Evolutionary conservation across 2,113 vertebrate species (phyloP), one percentile per base, ranked within the genome.

Genomic region (Lepus europaeus): DNA sequence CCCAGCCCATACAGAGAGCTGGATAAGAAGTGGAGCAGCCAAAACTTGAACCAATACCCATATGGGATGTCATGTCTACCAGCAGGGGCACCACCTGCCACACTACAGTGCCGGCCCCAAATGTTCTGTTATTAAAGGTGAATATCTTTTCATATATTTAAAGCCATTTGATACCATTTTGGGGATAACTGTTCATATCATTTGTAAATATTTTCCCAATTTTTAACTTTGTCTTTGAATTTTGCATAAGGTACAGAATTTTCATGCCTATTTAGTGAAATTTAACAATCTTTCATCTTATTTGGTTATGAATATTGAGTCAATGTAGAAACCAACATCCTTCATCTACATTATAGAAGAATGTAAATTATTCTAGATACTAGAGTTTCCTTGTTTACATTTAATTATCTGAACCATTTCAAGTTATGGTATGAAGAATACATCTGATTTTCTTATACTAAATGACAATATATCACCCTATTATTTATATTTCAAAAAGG

Each of bases 351-450:
- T 70, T 45, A 80, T 45, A 14, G 4, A 76, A 56, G 25, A 73
- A 69, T 16, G 51, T 8, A 29, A 2, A 20, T 70, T 66, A 23
- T 86, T 79, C 87, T 91, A 29, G 31, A 27, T 81, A 66, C 0
- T 17, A 1, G 45, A 22, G 3, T 85, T 84, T 93, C 3, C 27
- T 49, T 90, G n/a, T 73, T 73, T 68, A 70, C 8, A 25, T 76
- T 92, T 91, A 80, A 13, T 87, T 82, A 23, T 90, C 53, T 39
- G n/a, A 80, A 45, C 1, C 10, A 95, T 14, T 90, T 94, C 92
- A 17, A 72, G 23, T 90, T 1, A 33, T 49, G 2, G 3, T 76
- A 6, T 95, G 29, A 93, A 31, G 2, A 53, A 49, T 61, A 10
- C 29, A 76, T 70, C 9, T 72, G 85, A 79, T 69, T 87, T 69